Percentiles rank a stretch among this genome's conserved stretches.
Conservation (phyloP, 2,888 invertebrate species). For the Macrophya alboannulata region DNA sequence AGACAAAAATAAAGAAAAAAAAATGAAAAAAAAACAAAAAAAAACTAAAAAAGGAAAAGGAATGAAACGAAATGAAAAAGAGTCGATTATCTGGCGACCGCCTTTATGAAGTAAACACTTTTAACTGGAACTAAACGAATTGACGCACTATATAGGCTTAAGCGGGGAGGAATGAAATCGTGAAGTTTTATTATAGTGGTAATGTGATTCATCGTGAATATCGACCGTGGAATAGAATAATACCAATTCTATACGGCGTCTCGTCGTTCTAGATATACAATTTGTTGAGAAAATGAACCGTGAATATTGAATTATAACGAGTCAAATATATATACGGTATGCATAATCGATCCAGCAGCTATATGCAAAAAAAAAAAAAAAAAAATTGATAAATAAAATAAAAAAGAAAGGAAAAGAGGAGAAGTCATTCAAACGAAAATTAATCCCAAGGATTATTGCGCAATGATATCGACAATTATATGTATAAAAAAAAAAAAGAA, state of each 20-base stretch:
- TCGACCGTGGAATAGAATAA: conserved; percentile 28
- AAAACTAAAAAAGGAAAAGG: neutral
- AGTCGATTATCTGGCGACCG: conserved; percentile 27
- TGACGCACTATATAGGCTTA: conserved; percentile 11
- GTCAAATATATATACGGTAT: neutral
- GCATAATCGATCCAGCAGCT: neutral
- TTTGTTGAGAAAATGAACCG: conserved; percentile 11
- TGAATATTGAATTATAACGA: conserved; percentile 7
- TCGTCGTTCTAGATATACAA: neutral
- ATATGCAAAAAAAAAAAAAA: neutral
- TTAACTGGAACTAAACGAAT: conserved; percentile 28
- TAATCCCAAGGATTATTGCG: neutral
- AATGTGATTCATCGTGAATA: conserved; percentile 5
- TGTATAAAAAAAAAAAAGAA: neutral
- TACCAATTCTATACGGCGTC: neutral
- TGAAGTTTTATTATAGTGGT: neutral
- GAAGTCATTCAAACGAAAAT: neutral
- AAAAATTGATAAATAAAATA: neutral
- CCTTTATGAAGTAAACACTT: conserved; percentile 21
- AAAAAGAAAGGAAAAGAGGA: neutral
- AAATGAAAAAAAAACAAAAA: neutral
- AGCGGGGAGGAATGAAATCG: neutral
- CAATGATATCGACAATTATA: neutral
- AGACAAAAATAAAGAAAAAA: neutral
- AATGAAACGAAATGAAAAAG: neutral